Conservation (phyloP, 2,797 vertebrate species). For the Phrynocephalus guinanensis region DNA sequence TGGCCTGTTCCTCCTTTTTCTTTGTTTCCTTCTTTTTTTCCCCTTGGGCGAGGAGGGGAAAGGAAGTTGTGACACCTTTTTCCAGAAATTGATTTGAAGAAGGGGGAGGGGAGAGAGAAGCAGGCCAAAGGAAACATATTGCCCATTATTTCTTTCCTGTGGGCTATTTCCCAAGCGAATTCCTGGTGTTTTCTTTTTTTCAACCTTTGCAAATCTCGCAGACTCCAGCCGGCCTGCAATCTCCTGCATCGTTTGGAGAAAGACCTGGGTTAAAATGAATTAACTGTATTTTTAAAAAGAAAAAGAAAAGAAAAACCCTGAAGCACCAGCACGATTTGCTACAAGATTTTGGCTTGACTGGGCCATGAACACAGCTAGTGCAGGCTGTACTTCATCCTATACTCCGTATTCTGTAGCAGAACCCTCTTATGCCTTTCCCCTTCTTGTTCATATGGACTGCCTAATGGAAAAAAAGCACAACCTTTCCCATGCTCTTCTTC, state of each 20-base stretch:
- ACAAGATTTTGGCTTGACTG: background rate
- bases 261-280: conserved; percentile 1
- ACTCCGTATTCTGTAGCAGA: too few species aligned
- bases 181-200: conserved; percentile 38
- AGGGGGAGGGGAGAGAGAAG: conserved; percentile 11
- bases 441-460: background rate
- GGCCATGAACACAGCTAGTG: too few species aligned
- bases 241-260: conserved; percentile 31
- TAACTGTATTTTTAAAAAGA: background rate
- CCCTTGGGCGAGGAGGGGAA: conserved; percentile 67
- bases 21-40: conserved; percentile 15
- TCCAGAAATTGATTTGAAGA: conserved; percentile 77
- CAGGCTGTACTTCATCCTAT: too few species aligned
- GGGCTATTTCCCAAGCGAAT: conserved; percentile 62
- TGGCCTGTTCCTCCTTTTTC: conserved; percentile 84
- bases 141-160: conserved; percentile 75
- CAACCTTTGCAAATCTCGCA: conserved; percentile 53
- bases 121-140: conserved; percentile 72
- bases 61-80: conserved; percentile 88
- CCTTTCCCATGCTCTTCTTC: background rate
- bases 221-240: conserved; percentile 41
- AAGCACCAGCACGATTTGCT: background rate
- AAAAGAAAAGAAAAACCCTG: background rate
- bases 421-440: too few species aligned
- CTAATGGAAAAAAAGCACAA: background rate